Percentiles rank a stretch among this genome's conserved stretches.
Evolutionary conservation across 2,113 vertebrate species (phyloP).

Genomic region (Megaleporinus macrocephalus): DNA sequence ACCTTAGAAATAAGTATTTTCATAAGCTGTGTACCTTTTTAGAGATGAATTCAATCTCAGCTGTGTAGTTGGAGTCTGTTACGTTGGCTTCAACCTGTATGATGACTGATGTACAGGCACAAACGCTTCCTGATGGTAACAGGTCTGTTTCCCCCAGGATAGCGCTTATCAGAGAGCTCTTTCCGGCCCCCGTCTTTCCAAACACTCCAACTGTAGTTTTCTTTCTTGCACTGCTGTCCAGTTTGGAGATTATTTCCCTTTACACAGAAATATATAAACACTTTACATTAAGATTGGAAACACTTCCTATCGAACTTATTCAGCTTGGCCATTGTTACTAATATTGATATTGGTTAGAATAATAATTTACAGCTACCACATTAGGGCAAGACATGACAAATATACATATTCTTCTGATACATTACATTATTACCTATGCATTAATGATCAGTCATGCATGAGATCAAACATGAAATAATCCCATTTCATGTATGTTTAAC

Average conservation of each 20-base stretch:
- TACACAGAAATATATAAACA: neutral
- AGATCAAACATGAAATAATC: too few relatives aligned
- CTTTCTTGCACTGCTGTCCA: neutral
- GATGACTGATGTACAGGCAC: constrained; percentile 67
- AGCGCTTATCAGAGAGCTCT: constrained; percentile 68
- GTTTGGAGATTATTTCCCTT: neutral
- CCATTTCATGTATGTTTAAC: too few relatives aligned
- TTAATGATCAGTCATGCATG: too few relatives aligned
- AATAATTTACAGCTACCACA: too few relatives aligned
- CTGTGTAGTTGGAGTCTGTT: constrained; percentile 44
- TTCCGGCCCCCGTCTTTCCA: constrained; percentile 68
- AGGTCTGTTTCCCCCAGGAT: constrained; percentile 57
- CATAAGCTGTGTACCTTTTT: constrained; percentile 54
- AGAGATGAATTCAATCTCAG: constrained; percentile 66
- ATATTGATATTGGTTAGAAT: too few relatives aligned
- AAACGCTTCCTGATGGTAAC: constrained; percentile 58
- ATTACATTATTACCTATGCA: too few relatives aligned
- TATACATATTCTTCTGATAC: too few relatives aligned
- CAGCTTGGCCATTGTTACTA: too few relatives aligned
- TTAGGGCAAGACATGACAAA: too few relatives aligned
- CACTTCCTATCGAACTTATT: too few relatives aligned
- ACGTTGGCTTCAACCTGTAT: constrained; percentile 63
- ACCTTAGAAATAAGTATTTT: too few relatives aligned
- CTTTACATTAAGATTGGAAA: neutral
- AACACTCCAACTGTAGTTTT: constrained; percentile 61